These are phyloP conservation scores for Falco novaeseelandiae DNA, from an alignment of 2,797 vertebrate genomes.

Conservation along the genomic window DNA sequence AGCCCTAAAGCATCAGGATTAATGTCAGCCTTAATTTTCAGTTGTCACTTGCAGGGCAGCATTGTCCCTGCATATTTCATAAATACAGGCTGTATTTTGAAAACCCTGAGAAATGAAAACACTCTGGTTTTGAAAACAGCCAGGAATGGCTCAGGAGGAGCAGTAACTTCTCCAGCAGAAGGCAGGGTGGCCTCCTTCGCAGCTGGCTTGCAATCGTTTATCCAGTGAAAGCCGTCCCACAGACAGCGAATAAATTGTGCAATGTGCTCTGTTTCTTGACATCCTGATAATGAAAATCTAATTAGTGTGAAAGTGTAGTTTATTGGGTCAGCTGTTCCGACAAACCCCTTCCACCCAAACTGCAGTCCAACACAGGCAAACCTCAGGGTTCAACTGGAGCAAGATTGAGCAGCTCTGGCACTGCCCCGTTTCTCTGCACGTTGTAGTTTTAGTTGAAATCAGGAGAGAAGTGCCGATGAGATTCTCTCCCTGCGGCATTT, in stretches of 20 bases:
- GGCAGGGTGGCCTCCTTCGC: constrained; percentile 25
- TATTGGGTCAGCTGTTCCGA: neutral
- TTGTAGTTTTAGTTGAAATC: neutral
- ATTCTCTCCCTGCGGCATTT: neutral
- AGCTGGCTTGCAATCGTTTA: neutral
- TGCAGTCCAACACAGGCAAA: neutral
- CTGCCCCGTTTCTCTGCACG: neutral
- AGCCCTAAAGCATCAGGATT: neutral
- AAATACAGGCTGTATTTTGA: neutral
- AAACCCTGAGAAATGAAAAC: constrained; percentile 11
- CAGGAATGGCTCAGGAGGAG: neutral
- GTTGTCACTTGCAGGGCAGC: neutral
- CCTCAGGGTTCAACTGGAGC: neutral
- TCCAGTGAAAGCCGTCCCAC: neutral
- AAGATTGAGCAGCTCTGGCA: neutral
- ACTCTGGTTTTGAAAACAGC: neutral
- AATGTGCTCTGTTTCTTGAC: neutral
- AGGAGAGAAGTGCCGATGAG: neutral
- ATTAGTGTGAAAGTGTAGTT: neutral
- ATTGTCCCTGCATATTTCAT: constrained; percentile 17
- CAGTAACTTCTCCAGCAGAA: constrained; percentile 23
- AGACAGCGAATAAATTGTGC: neutral
- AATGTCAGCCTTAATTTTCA: constrained; percentile 30
- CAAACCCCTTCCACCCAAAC: neutral
- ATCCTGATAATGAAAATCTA: constrained; percentile 5